Evolutionary conservation across 2,888 invertebrate genomes (phyloP).

Genomic region (Euclidia mi): DNA sequence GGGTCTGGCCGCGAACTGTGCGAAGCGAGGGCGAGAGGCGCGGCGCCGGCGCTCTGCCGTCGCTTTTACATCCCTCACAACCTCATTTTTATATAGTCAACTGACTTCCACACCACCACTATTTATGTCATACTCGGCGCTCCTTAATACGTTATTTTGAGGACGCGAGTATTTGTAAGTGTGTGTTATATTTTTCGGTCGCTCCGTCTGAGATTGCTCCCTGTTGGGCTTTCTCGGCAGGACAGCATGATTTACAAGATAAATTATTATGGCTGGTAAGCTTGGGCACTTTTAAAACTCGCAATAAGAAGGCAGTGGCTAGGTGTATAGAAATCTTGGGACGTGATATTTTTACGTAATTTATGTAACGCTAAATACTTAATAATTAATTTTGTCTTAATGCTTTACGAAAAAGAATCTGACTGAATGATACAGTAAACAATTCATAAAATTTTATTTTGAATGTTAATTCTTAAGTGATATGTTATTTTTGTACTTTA

Average conservation of each 20-base stretch:
- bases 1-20: slow-evolving; percentile 80
- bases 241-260: slow-evolving; percentile 71
- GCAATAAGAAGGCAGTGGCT: slow-evolving; percentile 3
- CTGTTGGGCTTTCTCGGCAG: slow-evolving; percentile 64
- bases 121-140: slow-evolving; percentile 88
- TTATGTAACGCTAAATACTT: too few species aligned
- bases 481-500: too few species aligned
- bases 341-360: too few species aligned
- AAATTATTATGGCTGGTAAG: slow-evolving; percentile 62
- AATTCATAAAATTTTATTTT: too few species aligned
- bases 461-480: too few species aligned
- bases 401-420: too few species aligned
- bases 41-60: slow-evolving; percentile 86
- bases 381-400: too few species aligned
- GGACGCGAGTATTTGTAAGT: slow-evolving; percentile 82
- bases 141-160: slow-evolving; percentile 87
- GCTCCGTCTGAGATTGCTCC: slow-evolving; percentile 72
- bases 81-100: slow-evolving; percentile 89
- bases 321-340: too few species aligned
- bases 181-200: slow-evolving; percentile 76
- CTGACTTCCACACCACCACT: slow-evolving; percentile 88
- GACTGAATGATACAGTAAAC: too few species aligned
- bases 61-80: slow-evolving; percentile 80
- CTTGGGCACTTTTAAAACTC: slow-evolving; percentile 37
- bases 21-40: slow-evolving; percentile 74